Evolutionary conservation across 2,113 vertebrate genomes (phyloP).

Genomic region (Crotalus helleri): DNA sequence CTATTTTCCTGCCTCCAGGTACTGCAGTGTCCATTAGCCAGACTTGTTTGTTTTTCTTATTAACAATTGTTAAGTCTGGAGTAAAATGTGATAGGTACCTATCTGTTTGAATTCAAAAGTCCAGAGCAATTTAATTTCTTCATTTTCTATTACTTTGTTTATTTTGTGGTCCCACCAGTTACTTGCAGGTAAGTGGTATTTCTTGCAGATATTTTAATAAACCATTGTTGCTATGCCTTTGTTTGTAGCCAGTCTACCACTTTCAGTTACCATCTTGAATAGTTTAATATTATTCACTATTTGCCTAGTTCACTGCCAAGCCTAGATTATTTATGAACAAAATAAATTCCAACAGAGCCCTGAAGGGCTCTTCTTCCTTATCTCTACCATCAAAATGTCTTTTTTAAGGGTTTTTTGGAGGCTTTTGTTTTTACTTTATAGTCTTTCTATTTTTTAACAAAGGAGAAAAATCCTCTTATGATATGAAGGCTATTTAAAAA

Average conservation of each 20-base stretch:
- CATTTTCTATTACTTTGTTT: no score
- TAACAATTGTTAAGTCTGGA: no score
- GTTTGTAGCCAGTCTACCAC: background rate
- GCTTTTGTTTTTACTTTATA: background rate
- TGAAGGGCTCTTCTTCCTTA: background rate
- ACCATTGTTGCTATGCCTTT: background rate
- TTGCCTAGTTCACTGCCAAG: background rate
- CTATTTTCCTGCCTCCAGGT: no score
- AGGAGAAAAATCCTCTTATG: background rate
- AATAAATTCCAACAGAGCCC: no score
- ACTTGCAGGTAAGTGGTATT: background rate
- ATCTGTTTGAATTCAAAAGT: no score
- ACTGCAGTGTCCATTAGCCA: no score
- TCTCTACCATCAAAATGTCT: background rate
- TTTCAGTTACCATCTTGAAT: background rate
- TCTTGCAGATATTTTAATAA: background rate
- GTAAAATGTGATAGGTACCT: no score
- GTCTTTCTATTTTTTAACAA: background rate
- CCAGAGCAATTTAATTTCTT: no score
- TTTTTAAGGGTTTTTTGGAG: accelerated
- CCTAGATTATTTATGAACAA: background rate
- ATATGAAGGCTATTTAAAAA: background rate
- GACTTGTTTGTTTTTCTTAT: no score
- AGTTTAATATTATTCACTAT: background rate
- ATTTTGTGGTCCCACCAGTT: no score